These are phyloP conservation scores for Pachypsylla venusta DNA, from an alignment of 1,140 invertebrate genomes.

Conservation along the genomic window DNA sequence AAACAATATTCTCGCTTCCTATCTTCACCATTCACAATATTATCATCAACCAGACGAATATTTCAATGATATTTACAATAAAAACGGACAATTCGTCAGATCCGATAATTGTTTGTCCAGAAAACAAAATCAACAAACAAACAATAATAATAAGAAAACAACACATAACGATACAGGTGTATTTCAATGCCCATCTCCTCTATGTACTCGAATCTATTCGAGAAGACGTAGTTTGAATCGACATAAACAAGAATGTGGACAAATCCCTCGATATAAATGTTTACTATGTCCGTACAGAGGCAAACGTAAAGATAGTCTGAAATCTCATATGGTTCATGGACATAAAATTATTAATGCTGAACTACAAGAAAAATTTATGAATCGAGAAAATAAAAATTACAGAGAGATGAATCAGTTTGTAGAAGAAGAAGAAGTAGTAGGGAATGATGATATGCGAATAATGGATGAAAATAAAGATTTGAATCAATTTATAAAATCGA, in stretches of 20 bases:
- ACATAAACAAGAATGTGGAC: neutral
- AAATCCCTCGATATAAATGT: constrained; percentile 33
- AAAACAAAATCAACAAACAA: too few relatives aligned
- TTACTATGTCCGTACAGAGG: constrained; percentile 34
- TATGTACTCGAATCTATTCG: neutral
- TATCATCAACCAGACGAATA: too few relatives aligned
- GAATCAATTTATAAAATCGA: too few relatives aligned
- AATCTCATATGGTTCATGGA: constrained; percentile 30
- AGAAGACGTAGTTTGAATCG: constrained; percentile 2
- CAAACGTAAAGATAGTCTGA: constrained; percentile 34
- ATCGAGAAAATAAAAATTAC: neutral
- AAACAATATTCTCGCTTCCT: too few relatives aligned
- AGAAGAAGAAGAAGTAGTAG: neutral
- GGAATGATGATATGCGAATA: neutral
- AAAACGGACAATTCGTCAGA: too few relatives aligned
- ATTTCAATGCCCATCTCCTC: neutral
- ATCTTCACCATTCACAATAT: too few relatives aligned
- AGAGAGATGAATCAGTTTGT: neutral
- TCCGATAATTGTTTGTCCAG: too few relatives aligned
- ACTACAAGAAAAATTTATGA: neutral
- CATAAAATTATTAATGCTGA: neutral
- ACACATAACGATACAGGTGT: constrained; percentile 1
- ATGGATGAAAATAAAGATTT: too few relatives aligned
- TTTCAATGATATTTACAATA: too few relatives aligned
- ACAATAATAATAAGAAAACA: too few relatives aligned